Evolutionary conservation across 2,888 invertebrate species (phyloP).

Genomic region (Drosophila demipolita): DNA sequence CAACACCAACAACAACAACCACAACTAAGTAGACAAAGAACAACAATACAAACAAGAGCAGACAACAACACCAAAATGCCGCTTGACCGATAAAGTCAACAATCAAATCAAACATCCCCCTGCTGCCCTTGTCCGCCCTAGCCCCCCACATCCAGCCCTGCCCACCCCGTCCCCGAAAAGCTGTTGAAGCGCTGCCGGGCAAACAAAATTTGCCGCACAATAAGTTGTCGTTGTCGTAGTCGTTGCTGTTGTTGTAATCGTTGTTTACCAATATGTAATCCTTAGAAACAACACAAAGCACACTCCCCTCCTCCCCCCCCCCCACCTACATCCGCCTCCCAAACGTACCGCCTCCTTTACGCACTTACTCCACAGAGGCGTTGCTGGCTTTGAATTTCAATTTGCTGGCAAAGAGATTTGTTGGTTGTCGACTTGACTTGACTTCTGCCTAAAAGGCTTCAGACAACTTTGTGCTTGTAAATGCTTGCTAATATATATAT

Average conservation of each 20-base stretch:
- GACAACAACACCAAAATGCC: constrained; percentile 42
- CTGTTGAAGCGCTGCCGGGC: constrained; percentile 38
- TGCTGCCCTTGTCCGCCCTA: background rate
- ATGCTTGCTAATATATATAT: constrained; percentile 23
- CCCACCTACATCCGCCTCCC: background rate
- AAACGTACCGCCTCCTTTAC: background rate
- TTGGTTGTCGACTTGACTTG: background rate
- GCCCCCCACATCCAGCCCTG: background rate
- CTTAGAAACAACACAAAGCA: constrained; percentile 69
- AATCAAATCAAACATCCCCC: constrained; percentile 72
- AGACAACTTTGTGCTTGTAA: constrained; percentile 32
- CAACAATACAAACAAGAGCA: constrained; percentile 20
- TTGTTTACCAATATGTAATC: constrained; percentile 80
- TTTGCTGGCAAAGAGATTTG: constrained; percentile 31
- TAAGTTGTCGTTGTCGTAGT: constrained; percentile 65
- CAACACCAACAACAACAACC: background rate
- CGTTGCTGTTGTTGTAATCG: constrained; percentile 63
- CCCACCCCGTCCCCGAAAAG: background rate
- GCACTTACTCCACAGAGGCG: background rate
- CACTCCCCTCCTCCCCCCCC: background rate
- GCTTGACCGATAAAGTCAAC: constrained; percentile 79
- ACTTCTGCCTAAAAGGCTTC: background rate
- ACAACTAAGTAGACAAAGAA: constrained; percentile 25
- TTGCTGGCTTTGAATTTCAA: constrained; percentile 63
- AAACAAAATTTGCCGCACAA: constrained; percentile 76